Conservation (phyloP, 2,797 vertebrate species). For the Neosilurus mollespiculum region DNA sequence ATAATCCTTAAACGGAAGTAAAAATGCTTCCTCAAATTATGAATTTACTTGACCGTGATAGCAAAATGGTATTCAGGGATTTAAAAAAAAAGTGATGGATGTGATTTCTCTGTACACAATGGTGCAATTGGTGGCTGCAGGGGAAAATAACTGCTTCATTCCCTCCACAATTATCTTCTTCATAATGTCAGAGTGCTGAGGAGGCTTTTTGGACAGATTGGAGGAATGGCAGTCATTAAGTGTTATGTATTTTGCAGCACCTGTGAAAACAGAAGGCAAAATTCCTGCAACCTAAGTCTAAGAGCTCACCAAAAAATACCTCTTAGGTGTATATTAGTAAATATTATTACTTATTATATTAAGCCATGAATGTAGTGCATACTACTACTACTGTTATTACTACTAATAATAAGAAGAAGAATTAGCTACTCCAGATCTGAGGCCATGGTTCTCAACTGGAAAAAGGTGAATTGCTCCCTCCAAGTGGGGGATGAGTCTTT, state of each 20-base stretch:
- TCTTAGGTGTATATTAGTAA: neutral
- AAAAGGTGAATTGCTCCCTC: too few species aligned
- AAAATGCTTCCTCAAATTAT: conserved; percentile 13
- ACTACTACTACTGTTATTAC: neutral
- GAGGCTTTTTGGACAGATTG: conserved; percentile 15
- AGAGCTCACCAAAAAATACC: neutral
- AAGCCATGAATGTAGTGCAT: neutral
- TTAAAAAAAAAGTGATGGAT: conserved; percentile 32
- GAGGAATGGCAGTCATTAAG: conserved; percentile 36
- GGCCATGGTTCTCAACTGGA: too few species aligned
- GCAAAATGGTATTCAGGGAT: conserved; percentile 36
- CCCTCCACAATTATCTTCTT: conserved; percentile 36
- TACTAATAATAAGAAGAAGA: neutral
- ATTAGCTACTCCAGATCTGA: too few species aligned
- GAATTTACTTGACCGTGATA: conserved; percentile 20
- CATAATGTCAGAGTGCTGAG: conserved; percentile 27
- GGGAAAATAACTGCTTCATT: conserved; percentile 31
- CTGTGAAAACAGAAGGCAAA: neutral
- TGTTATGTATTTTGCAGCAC: neutral
- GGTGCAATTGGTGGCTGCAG: conserved; percentile 16
- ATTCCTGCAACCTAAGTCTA: neutral
- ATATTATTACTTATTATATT: neutral
- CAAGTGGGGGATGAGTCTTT: too few species aligned
- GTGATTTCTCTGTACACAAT: conserved; percentile 21
- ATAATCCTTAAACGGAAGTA: conserved; percentile 24